A percentile compares a stretch with the other conserved stretches of the same genome.
These are phyloP conservation scores for Cosmorhoe ocellata DNA, from an alignment of 2,888 invertebrate genomes.

Conservation along the genomic window DNA sequence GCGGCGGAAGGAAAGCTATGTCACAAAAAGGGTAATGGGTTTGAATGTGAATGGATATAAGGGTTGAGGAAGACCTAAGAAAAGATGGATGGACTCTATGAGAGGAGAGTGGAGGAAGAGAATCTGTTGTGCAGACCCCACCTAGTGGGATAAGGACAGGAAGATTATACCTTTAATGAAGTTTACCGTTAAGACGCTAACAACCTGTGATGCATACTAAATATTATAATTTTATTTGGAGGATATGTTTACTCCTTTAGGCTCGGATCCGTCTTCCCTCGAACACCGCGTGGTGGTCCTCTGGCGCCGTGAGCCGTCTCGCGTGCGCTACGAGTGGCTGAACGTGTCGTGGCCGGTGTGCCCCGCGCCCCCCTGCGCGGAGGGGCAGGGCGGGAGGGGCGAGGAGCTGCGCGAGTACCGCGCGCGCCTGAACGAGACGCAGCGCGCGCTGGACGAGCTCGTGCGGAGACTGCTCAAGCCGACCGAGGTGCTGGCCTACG, in stretches of 20 bases:
- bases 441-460: conserved; percentile 86
- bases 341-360: conserved; percentile 86
- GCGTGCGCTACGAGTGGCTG: conserved; percentile 95
- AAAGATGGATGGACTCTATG: too few species aligned
- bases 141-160: too few species aligned
- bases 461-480: conserved; percentile 87
- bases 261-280: conserved; percentile 71
- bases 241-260: conserved; percentile 45
- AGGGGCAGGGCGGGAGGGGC: conserved; percentile 50
- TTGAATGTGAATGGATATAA: too few species aligned
- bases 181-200: too few species aligned
- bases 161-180: too few species aligned
- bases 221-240: too few species aligned
- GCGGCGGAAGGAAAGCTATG: too few species aligned
- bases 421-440: conserved; percentile 85
- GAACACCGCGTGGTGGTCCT: conserved; percentile 92
- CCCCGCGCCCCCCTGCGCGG: conserved; percentile 60
- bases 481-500: conserved; percentile 88
- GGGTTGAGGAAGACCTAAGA: too few species aligned
- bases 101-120: too few species aligned
- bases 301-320: conserved; percentile 94
- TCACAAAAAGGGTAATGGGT: too few species aligned
- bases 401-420: conserved; percentile 65
- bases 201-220: too few species aligned
- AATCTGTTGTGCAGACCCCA: too few species aligned